Evolutionary conservation across 1,140 invertebrate species (phyloP), one percentile per base, ranked within the genome.

Genomic region (Meteorus sp.): DNA sequence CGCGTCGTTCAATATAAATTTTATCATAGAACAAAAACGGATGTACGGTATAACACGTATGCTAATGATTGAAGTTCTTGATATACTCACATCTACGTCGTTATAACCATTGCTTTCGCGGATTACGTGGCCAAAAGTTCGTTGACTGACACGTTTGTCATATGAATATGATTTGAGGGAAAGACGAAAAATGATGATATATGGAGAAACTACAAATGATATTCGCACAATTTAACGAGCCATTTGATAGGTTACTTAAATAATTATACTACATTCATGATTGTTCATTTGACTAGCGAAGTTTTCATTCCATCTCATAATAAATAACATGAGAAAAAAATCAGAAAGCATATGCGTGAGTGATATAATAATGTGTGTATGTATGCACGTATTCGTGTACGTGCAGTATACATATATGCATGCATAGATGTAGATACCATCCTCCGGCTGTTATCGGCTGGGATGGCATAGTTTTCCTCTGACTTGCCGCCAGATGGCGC

Each of bases 51-150:
- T 27, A 50, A 50, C 47, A 50, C 29, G 47, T 50, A 50, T 17
- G 47, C 13, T 13, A n/a, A 11, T 19, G 15, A 4, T 17, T 19
- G 3, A 19, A 19, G 39, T 15, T 20, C 23, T 13, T 3, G n/a
- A 33, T 19, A 35, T 20, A 15, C 25, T 11, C n/a, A 22, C n/a
- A n/a, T 35, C 15, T 19, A 31, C 11, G 27, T 13, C 6, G 4
- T n/a, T 48, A 22, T 25, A 29, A 2, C 11, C 25, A n/a, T 45
- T n/a, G 43, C 11, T 31, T 25, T 20, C 13, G 9, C 8, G 15
- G 50, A 37, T 52, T 52, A 52, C 50, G 50, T 52, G 50, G 50
- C 50, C n/a, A 31, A 52, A 35, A 52, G 50, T 52, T 22, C 50
- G 50, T 52, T 52, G 50, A 52, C 20, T 37, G 31, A 11, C 35